phyloP scores from a whole-genome alignment of 2,888 invertebrate species.

The Phortica magna region DNA sequence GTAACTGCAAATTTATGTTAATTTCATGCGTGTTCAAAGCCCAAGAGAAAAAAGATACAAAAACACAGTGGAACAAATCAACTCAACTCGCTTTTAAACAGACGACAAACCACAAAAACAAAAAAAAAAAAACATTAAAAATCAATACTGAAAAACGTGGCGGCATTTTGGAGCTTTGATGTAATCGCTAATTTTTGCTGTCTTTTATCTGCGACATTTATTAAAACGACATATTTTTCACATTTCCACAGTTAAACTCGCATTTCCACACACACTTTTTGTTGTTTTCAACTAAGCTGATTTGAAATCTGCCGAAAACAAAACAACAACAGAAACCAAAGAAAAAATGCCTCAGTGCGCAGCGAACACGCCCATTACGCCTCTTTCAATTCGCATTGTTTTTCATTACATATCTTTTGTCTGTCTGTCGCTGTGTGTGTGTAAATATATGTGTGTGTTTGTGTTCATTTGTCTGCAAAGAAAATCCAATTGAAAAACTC shows the following conservation, averaged over 20 bases:
- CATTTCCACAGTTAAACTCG: not conserved
- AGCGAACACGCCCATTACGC: slow-evolving; percentile 26
- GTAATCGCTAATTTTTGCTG: slow-evolving; percentile 11
- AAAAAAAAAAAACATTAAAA: slow-evolving; percentile 1
- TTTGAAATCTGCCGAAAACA: not conserved
- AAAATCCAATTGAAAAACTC: not conserved
- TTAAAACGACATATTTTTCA: slow-evolving; percentile 7
- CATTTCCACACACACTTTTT: not conserved
- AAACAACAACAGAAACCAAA: not conserved
- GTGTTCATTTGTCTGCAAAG: slow-evolving; percentile 3
- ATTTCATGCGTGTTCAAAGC: slow-evolving; percentile 24
- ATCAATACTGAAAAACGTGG: slow-evolving; percentile 8
- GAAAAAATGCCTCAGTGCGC: not conserved
- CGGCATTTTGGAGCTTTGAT: not conserved
- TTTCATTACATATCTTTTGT: slow-evolving; percentile 1
- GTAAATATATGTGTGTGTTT: not conserved
- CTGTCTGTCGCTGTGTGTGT: not conserved
- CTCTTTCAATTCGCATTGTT: slow-evolving; percentile 19
- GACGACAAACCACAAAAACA: not conserved
- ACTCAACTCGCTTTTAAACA: not conserved
- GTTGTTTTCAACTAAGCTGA: not conserved
- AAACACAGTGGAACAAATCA: not conserved
- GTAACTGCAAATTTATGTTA: slow-evolving; percentile 30
- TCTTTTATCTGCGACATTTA: slow-evolving; percentile 11
- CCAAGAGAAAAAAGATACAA: not conserved